Evolutionary conservation across 2,113 vertebrate genomes (phyloP), one percentile per base, ranked within the genome.

Genomic region (Vulpes lagopus): DNA sequence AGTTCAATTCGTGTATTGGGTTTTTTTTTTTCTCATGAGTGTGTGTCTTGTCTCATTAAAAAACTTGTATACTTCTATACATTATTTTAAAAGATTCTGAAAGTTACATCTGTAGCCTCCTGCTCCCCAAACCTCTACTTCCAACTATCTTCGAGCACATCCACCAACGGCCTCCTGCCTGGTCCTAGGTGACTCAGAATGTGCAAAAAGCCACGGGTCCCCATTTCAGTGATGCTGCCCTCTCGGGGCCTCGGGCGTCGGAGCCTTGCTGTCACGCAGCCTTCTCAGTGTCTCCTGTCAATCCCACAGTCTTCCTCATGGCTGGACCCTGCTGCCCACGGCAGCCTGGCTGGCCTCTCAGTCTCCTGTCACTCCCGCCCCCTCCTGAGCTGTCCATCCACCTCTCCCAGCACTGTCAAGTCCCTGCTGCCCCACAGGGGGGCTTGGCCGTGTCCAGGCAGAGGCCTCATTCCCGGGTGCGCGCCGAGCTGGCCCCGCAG

Each of bases 41-140:
- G 30, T 16, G 23, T 16, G 55, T 65, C 84, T 65, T 59, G 8
- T 3, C 71, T 67, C 53, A 17, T 15, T 69, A 90, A 53, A 20
- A 30, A 4, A 32, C 15, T 49, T 15, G 7, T 16, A 20, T 0
- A 1, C 16, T 4, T n/a, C 25, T 0, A 2, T 7, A 3, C 16
- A 17, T 64, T 16, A 35, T 14, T 43, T 0, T 5, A 25, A 43
- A 73, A 11, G 27, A n/a, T 27, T 51, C 65, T 30, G 30, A 55
- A 10, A 4, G 27, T 27, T 49, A 1, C 25, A 2, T 20, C 55
- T 43, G 53, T 38, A 67, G 65, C 17, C 9, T 19, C 53, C 32
- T 11, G 69, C 76, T 32, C 71, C 32, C 57, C 78, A 32, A 89
- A 7, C 22, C 0, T 19, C 65, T 71, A 17, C 85, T 55, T 67